Evolutionary conservation across 2,888 invertebrate species (phyloP).

Genomic region (Eupithecia insigniata): DNA sequence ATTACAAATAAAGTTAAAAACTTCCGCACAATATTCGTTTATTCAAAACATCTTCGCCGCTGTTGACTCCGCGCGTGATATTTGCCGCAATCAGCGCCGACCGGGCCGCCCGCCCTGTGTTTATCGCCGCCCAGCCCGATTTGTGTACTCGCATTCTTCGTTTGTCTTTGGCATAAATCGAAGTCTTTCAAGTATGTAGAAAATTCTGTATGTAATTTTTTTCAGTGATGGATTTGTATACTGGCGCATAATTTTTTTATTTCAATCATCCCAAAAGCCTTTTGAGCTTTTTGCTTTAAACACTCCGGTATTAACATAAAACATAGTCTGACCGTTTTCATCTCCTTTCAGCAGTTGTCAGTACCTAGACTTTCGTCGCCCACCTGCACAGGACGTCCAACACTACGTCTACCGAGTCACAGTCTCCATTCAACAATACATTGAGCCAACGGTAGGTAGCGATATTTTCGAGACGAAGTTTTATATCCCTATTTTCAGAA

Average conservation of each 20-base stretch:
- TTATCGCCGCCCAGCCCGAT: slow-evolving; percentile 55
- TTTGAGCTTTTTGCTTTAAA: too few relatives aligned
- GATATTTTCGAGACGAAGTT: not conserved
- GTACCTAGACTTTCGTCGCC: not conserved
- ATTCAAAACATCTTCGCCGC: slow-evolving; percentile 41
- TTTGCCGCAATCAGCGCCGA: slow-evolving; percentile 47
- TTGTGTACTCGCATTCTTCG: slow-evolving; percentile 49
- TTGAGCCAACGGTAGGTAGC: not conserved
- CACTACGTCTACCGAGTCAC: not conserved
- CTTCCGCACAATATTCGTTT: slow-evolving; percentile 17
- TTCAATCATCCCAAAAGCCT: not conserved
- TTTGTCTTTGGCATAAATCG: slow-evolving; percentile 51
- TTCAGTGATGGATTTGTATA: not conserved
- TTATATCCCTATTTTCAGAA: not conserved
- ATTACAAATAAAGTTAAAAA: slow-evolving; percentile 11
- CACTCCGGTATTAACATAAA: too few relatives aligned
- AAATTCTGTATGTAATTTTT: slow-evolving; percentile 21
- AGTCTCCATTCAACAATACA: not conserved
- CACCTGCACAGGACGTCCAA: not conserved
- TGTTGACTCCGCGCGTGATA: slow-evolving; percentile 39
- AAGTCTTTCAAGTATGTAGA: slow-evolving; percentile 34
- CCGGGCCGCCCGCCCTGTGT: slow-evolving; percentile 43
- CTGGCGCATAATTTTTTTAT: not conserved
- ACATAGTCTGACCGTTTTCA: not conserved
- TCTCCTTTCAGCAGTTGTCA: not conserved